Evolutionary conservation across 2,113 vertebrate species (phyloP), one percentile per base, ranked within the genome.

Genomic region (Pluvianellus socialis): DNA sequence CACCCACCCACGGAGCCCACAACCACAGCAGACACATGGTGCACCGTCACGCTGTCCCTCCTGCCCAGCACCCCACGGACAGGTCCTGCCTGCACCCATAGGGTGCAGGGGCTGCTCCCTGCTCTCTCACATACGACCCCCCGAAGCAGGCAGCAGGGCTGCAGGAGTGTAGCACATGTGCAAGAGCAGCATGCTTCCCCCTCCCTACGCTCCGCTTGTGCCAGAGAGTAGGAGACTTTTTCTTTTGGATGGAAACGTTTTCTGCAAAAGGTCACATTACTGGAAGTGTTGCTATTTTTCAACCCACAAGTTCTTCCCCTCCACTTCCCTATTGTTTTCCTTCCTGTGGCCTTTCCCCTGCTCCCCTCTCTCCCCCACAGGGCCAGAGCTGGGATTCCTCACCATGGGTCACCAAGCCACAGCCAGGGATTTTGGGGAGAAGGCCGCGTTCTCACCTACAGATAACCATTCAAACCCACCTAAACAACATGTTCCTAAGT

Each of bases 281-380:
- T 97, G 94, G 79, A 95, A 95, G 86, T 42, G 74, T 32, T 91
- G 80, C 86, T 92, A 35, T 89, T 95, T 92, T 91, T 87, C 89
- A 89, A 55, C 68, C 79, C 73, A 88, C 79, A 19, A 89, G 52
- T 72, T 86, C 70, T 80, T 86, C 88, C 88, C 63, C 47, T 86
- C 65, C 42, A 45, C 68, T 94, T 97, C 82, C 85, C 66, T 19
- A 55, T 53, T 91, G 73, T 92, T 74, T 94, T 94, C 92, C 90
- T 94, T 94, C 91, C 92, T 67, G 55, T 53, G 82, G 62, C 90
- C 70, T 75, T 85, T 81, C 65, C 87, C 35, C 38, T 0, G 0
- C 33, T 63, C 42, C 12, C 10, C 18, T 27, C 76, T 95, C 81
- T 91, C 49, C 38, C 59, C 40, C 0, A 0, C 83, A 71, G 32